Evolutionary conservation across 2,888 invertebrate genomes (phyloP).

Genomic region (Prosopocoilus inquinatus): DNA sequence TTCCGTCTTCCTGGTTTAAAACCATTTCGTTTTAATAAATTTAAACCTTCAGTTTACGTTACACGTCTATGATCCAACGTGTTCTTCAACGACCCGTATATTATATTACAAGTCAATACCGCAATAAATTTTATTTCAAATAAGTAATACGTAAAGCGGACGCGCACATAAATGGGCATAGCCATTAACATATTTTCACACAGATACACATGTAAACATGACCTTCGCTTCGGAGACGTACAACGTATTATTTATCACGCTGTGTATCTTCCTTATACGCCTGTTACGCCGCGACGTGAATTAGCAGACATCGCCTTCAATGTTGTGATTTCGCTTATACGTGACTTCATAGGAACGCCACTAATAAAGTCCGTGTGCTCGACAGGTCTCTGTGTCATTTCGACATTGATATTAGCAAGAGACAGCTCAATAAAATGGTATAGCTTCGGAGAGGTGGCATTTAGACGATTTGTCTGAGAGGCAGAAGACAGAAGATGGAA

Average conservation of each 20-base stretch:
- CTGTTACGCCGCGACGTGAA: not conserved
- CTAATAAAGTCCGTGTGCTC: not conserved
- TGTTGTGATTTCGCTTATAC: conserved; percentile 11
- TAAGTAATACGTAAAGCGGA: conserved; percentile 1
- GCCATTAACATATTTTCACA: conserved; percentile 28
- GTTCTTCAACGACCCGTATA: no score
- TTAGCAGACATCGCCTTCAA: conserved; percentile 5
- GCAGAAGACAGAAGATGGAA: not conserved
- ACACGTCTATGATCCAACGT: no score
- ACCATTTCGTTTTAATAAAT: no score
- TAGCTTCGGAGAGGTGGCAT: conserved; percentile 4
- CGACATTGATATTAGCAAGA: not conserved
- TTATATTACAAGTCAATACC: no score
- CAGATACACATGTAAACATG: conserved; percentile 25
- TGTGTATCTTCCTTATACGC: conserved; percentile 13
- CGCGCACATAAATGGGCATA: conserved; percentile 14
- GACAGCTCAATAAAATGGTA: conserved; percentile 6
- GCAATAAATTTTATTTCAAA: no score
- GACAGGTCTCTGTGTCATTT: not conserved
- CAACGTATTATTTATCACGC: conserved; percentile 16
- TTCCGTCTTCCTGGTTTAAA: no score
- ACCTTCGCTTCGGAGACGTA: conserved; percentile 18
- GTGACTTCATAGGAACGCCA: conserved; percentile 6
- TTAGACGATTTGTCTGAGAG: not conserved
- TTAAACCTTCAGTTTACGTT: no score